A percentile compares a stretch with the other conserved stretches of the same genome.
These are phyloP conservation scores for Oreocharis arfaki DNA, from an alignment of 2,113 vertebrate species.

Conservation along the genomic window DNA sequence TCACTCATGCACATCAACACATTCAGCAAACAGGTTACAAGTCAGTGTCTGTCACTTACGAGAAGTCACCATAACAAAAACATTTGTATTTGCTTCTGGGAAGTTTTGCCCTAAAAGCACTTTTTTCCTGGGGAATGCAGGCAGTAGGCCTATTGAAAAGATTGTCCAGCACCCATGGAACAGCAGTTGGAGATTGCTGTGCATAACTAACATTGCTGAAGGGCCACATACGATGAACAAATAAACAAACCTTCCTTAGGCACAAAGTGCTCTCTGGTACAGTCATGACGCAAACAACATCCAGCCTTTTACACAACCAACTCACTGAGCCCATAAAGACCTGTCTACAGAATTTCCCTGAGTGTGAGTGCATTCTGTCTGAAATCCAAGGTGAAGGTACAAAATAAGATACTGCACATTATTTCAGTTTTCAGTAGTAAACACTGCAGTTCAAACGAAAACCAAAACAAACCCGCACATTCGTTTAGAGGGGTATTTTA, in stretches of 20 bases:
- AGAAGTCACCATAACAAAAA: background rate
- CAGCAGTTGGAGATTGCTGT: background rate
- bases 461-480: background rate
- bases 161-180: background rate
- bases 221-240: background rate
- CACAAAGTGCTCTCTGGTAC: background rate
- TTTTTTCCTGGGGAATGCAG: background rate
- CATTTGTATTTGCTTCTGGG: background rate
- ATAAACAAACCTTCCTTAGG: background rate
- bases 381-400: background rate
- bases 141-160: background rate
- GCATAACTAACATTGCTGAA: background rate
- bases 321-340: background rate
- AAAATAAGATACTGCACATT: background rate
- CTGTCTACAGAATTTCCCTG: background rate
- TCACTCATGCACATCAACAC: background rate
- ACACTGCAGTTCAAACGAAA: background rate
- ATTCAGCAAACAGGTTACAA: background rate
- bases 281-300: background rate
- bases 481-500: background rate
- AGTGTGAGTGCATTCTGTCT: background rate
- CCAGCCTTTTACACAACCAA: background rate
- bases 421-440: background rate
- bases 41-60: background rate
- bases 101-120: background rate